Percentiles rank a stretch among this genome's conserved stretches.
Evolutionary conservation across 2,113 vertebrate genomes (phyloP).

Genomic region (Carassius auratus): DNA sequence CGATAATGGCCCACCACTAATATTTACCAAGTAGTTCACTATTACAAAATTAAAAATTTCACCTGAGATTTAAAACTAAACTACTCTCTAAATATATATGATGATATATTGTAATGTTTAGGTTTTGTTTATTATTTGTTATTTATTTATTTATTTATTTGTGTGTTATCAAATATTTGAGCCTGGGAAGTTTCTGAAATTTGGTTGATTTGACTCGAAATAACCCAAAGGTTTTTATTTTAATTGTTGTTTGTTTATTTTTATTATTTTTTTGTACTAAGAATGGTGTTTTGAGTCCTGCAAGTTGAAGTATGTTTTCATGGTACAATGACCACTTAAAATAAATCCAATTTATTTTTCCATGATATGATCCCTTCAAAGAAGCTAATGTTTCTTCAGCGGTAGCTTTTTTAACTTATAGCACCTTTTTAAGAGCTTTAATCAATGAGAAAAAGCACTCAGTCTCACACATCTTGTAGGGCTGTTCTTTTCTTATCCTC

Average conservation of each 20-base stretch:
- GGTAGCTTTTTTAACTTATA: not conserved
- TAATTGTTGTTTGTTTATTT: too few relatives aligned
- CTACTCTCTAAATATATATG: not conserved
- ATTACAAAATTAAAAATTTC: not conserved
- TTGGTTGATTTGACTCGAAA: not conserved
- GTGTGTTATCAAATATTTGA: too few relatives aligned
- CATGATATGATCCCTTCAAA: not conserved
- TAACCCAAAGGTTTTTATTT: not conserved
- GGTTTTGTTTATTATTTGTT: not conserved
- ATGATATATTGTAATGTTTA: not conserved
- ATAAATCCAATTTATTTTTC: not conserved
- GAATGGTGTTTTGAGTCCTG: not conserved
- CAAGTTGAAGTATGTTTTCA: not conserved
- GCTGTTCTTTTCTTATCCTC: constrained; percentile 36
- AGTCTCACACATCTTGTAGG: constrained; percentile 60
- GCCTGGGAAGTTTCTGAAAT: too few relatives aligned
- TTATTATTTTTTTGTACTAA: not conserved
- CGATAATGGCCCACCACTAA: too few relatives aligned
- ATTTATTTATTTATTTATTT: too few relatives aligned
- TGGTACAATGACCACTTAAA: not conserved
- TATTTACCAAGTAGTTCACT: not conserved
- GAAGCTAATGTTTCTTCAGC: not conserved
- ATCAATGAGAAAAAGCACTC: not conserved
- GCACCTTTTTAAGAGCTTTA: not conserved
- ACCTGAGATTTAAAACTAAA: not conserved